These are phyloP conservation scores for Laticauda laticaudata DNA, from an alignment of 2,113 vertebrate genomes.

Conservation along the genomic window DNA sequence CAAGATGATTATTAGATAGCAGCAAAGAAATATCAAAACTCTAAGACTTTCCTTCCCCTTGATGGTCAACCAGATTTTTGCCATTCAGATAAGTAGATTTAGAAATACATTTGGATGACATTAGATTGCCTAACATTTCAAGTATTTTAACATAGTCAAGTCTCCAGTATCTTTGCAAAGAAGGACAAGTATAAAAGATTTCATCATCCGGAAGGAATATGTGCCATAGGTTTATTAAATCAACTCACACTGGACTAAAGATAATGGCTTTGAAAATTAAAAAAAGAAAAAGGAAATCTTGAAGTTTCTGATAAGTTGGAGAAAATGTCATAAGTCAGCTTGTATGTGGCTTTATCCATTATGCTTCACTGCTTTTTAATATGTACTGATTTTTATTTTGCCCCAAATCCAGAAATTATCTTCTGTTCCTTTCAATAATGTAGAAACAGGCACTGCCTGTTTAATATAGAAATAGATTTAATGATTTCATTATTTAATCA, in stretches of 20 bases:
- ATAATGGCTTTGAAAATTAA: conserved; percentile 54
- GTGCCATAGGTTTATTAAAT: conserved; percentile 40
- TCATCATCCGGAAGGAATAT: conserved; percentile 38
- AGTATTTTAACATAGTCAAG: background rate
- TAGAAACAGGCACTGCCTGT: conserved; percentile 15
- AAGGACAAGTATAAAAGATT: conserved; percentile 11
- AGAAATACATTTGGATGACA: background rate
- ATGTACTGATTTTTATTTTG: conserved; percentile 43
- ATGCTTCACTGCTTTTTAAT: conserved; percentile 59
- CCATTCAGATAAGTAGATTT: background rate
- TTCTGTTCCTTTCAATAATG: conserved; percentile 46
- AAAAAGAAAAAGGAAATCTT: conserved; percentile 33
- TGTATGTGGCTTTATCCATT: conserved; percentile 41
- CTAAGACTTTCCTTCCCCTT: background rate
- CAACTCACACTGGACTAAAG: conserved; percentile 50
- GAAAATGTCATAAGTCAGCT: conserved; percentile 35
- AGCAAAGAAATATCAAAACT: background rate
- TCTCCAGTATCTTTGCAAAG: conserved; percentile 28
- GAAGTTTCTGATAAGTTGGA: conserved; percentile 62
- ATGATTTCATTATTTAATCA: conserved; percentile 27
- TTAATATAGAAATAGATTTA: conserved; percentile 61
- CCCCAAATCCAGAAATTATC: conserved; percentile 46
- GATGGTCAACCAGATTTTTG: background rate
- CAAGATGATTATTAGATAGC: background rate
- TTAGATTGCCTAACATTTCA: background rate